Percentiles rank a stretch among this genome's conserved stretches.
Evolutionary conservation across 2,888 invertebrate species (phyloP).

Genomic region (Drosophila infuscata): DNA sequence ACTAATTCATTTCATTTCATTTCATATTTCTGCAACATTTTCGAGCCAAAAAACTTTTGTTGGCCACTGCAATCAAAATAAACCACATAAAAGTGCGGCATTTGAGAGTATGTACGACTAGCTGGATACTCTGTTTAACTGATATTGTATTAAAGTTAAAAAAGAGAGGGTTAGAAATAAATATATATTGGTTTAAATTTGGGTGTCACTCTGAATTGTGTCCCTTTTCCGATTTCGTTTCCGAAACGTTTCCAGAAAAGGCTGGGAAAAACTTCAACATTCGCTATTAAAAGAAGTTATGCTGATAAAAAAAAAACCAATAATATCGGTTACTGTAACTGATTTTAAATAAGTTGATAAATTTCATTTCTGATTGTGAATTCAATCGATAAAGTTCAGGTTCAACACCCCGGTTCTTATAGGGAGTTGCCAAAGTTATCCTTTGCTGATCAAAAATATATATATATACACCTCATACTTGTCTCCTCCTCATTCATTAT

Average conservation of each 20-base stretch:
- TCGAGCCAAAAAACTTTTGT: slow-evolving; percentile 45
- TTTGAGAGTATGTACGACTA: neutral
- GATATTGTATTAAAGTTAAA: neutral
- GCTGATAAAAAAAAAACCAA: neutral
- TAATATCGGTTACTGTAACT: neutral
- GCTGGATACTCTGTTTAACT: neutral
- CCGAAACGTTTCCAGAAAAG: too few species aligned
- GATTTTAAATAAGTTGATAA: too few species aligned
- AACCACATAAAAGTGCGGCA: neutral
- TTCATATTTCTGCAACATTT: slow-evolving; percentile 78
- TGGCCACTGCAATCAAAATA: slow-evolving; percentile 21
- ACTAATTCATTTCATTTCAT: slow-evolving; percentile 74
- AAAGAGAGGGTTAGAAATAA: neutral
- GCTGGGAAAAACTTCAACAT: too few species aligned
- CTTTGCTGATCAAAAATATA: neutral
- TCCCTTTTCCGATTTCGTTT: neutral
- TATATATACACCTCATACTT: neutral
- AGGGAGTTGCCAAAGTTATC: too few species aligned
- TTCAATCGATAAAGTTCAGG: too few species aligned
- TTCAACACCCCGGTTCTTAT: too few species aligned
- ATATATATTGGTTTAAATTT: too few species aligned
- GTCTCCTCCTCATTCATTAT: neutral
- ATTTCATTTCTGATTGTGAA: too few species aligned
- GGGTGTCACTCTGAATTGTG: neutral
- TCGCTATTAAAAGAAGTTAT: too few species aligned